phyloP scores from a whole-genome alignment of 2,797 vertebrate genomes.

The Loris lydekkerianus region DNA sequence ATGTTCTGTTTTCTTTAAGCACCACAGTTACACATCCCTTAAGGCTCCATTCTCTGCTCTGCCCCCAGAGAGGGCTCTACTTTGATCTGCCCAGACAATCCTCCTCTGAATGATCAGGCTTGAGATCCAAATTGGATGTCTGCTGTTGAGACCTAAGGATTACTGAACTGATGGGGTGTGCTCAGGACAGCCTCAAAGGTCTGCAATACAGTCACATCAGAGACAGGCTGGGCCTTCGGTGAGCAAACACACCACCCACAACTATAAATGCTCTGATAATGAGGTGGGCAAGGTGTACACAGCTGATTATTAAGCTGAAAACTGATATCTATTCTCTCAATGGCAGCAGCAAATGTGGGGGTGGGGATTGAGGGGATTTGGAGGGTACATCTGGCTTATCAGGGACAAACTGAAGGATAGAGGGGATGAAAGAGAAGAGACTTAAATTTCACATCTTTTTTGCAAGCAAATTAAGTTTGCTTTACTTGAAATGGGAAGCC shows the following conservation, averaged over 20 bases:
- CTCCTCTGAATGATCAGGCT: background rate
- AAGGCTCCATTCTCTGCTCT: background rate
- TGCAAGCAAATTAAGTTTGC: conserved; percentile 53
- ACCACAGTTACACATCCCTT: background rate
- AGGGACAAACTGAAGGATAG: background rate
- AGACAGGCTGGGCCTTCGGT: background rate
- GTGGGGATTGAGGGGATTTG: background rate
- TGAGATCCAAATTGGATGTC: conserved; percentile 39
- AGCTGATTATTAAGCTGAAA: background rate
- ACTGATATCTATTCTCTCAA: background rate
- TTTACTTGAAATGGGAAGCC: conserved; percentile 54
- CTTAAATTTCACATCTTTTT: conserved; percentile 41
- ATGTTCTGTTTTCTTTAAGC: background rate
- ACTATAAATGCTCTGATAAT: background rate
- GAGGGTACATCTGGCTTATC: background rate
- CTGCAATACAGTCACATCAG: background rate
- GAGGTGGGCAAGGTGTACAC: background rate
- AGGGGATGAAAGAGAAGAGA: conserved; percentile 3
- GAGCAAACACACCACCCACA: background rate
- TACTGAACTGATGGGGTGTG: background rate
- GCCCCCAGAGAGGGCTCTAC: background rate
- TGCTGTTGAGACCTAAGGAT: conserved; percentile 26
- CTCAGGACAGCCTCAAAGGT: conserved; percentile 18
- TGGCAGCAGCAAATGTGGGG: background rate
- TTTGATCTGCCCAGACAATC: conserved; percentile 49